Conservation (phyloP, 1,140 invertebrate species). For the Euura lappo region DNA sequence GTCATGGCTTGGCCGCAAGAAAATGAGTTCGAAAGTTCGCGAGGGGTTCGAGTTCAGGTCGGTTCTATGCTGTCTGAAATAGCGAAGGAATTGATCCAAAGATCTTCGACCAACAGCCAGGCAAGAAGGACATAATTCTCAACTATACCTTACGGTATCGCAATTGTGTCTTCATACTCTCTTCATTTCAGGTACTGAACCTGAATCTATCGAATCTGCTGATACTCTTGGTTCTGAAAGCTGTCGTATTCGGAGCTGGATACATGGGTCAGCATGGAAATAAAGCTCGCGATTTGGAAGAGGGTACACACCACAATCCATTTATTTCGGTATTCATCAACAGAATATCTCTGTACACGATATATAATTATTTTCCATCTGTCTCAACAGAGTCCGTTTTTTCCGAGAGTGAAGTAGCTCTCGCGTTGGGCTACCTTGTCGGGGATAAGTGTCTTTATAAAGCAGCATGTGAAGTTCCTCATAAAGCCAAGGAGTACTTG, state of each 20-base stretch:
- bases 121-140: conserved; percentile 42
- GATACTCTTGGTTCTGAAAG: conserved; percentile 80
- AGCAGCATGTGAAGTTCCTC: conserved; percentile 76
- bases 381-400: conserved; percentile 55
- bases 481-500: conserved; percentile 74
- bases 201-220: conserved; percentile 83
- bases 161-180: conserved; percentile 6
- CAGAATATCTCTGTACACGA: too few species aligned
- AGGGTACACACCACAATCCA: conserved; percentile 36
- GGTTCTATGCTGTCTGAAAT: conserved; percentile 64
- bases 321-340: too few species aligned
- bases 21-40: not conserved
- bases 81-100: conserved; percentile 70
- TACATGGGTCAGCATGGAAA: conserved; percentile 68
- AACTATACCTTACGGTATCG: too few species aligned
- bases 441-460: conserved; percentile 78
- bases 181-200: conserved; percentile 71
- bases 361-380: not conserved
- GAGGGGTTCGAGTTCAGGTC: not conserved
- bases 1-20: not conserved
- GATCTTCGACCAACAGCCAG: conserved; percentile 69
- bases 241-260: conserved; percentile 79
- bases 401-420: conserved; percentile 70
- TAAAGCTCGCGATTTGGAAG: conserved; percentile 41
- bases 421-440: conserved; percentile 74